Base-by-base conservation (phyloP, 2,888 invertebrate species). In the Habrosyne pyritoides region DNA sequence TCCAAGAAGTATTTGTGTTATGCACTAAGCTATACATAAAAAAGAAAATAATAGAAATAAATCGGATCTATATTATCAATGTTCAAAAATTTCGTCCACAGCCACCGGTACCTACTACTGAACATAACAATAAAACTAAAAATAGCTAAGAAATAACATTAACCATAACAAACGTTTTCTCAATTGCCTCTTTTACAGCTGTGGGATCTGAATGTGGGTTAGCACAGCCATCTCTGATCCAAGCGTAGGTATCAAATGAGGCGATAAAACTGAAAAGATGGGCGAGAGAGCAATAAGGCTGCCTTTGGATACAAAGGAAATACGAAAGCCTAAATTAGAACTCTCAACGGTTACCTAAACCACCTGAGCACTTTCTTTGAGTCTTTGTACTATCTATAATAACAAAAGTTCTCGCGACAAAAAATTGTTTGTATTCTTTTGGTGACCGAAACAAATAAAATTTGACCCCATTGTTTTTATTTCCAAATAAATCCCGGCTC, bases 171-270 rank as follows among this genome's bases (percentile, higher is more conserved):
- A n/a, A 49, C 26, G 14, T 21, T 49, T 21, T 8, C 8, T 18
- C 24, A 26, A 28, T n/a, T 49, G 24, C 28, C 6, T 28, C n/a
- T 18, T 49, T 49, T 26, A 36, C 14, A 36, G 26, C 24, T 18
- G 14, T 28, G 2, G 14, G 28, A 14, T 14, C 10, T 24, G 26
- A 49, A 49, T 49, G 48, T 49, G 48, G 48, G 48, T 49, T 49
- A 49, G 18, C 42, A n/a, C 26, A 26, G 14, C 10, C 10, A 49
- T 49, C 49, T 49, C 21, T 21, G 18, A 49, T 28, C 28, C 4
- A 28, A 28, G 28, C 28, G 28, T 26, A 14, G 10, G 26, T 28
- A 28, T 28, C 28, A 18, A 50, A 21, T 28, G 21, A 28, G 42
- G 50, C 28, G 28, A 50, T 50, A 30, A 50, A 28, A 14, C 26